Evolutionary conservation across 2,888 invertebrate genomes (phyloP), one percentile per base, ranked within the genome.

Genomic region (Beris morrisii): DNA sequence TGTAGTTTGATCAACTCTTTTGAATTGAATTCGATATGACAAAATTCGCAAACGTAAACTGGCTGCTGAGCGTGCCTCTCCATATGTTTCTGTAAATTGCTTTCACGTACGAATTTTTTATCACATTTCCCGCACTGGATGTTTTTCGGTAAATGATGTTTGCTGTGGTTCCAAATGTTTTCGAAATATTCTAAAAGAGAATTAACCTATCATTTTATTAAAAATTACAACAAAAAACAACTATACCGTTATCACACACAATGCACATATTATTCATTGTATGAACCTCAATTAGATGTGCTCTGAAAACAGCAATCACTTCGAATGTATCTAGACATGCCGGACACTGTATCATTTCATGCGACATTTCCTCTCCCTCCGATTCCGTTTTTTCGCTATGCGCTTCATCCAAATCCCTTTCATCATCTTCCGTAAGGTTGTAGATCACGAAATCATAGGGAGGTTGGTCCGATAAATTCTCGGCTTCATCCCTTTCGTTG

Each of bases 81-180:
- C 3, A n/a, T 22, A 13, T 57, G 57, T 28, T 45, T 43, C 4
- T 22, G 5, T 28, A 57, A 13, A 7, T 44, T 57, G 2, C 22
- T 5, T 31, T 22, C n/a, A 11, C 45, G 46, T 1, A 44, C 12
- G 31, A 57, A 57, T 15, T 45, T 45, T 13, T 28, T 44, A 9
- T 46, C 45, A 15, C 57, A 57, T 11, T 57, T 30, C 11, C 30
- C 46, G 57, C 57, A 57, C 9, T 11, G 45, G 28, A 45, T 22
- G 12, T 46, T 57, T 7, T 28, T 44, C 5, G 57, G 57, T 22
- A 45, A 22, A 28, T 57, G 57, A 12, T 4, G 4, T 45, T 28
- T 57, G 12, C 45, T 57, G 45, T 57, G 57, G 9, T 43, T n/a
- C 57, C 57, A 57, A 28, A 57, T 57, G n/a, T 57, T 46, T 9